Conservation (phyloP, 2,797 vertebrate species). For the Sebastes vulpes region DNA sequence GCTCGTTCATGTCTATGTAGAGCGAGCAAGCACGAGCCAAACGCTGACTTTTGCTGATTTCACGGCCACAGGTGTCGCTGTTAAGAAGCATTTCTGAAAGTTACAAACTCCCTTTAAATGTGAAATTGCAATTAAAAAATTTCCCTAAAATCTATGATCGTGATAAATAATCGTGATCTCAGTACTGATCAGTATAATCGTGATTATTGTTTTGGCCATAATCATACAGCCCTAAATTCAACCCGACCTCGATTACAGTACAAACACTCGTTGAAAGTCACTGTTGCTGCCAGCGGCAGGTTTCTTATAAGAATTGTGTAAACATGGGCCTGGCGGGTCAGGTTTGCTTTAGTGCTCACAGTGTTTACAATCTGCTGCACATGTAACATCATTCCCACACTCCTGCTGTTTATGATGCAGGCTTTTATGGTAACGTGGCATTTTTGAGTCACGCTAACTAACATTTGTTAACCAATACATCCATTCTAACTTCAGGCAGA, state of each 20-base stretch:
- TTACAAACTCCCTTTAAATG: no score
- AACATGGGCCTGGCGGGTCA: slow-evolving; percentile 9
- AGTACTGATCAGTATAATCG: no score
- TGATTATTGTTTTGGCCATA: no score
- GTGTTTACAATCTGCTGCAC: slow-evolving; percentile 23
- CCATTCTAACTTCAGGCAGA: not conserved
- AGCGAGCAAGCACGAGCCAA: no score
- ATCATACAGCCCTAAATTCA: not conserved
- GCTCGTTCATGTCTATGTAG: no score
- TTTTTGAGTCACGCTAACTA: not conserved
- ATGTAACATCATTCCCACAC: slow-evolving; percentile 32
- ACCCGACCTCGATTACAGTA: not conserved
- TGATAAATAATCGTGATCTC: no score
- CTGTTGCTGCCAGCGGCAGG: not conserved
- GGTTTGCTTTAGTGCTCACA: slow-evolving; percentile 32
- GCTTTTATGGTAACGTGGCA: not conserved
- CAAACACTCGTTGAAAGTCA: not conserved
- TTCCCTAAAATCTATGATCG: no score
- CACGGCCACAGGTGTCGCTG: no score
- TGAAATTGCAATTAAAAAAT: no score
- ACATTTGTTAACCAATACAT: not conserved
- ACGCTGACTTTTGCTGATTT: no score
- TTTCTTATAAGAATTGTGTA: slow-evolving; percentile 3
- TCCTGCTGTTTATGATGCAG: not conserved
- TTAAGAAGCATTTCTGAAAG: no score